These are phyloP conservation scores for Limnephilus auricula DNA, from an alignment of 2,888 invertebrate genomes.

Conservation along the genomic window DNA sequence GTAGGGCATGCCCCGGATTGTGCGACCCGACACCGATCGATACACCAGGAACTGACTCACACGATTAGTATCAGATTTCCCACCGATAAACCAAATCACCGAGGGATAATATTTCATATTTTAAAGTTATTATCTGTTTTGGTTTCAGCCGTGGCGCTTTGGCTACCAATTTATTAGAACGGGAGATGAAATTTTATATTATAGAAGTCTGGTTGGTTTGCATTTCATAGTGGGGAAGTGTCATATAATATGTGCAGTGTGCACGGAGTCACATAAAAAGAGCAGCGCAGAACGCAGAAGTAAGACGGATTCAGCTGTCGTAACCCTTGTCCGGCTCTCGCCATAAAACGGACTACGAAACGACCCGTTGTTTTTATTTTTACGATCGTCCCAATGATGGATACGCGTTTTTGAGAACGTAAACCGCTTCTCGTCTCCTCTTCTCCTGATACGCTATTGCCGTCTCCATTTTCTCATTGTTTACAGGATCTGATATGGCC, in stretches of 20 bases:
- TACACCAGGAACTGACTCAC: slow-evolving; percentile 21
- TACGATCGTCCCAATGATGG: slow-evolving; percentile 66
- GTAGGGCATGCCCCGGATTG: slow-evolving; percentile 51
- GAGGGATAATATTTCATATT: not conserved
- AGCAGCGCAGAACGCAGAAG: slow-evolving; percentile 28
- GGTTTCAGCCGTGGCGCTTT: not conserved
- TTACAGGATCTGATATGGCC: slow-evolving; percentile 63
- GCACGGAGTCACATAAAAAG: not conserved
- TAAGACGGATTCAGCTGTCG: slow-evolving; percentile 64
- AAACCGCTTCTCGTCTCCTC: slow-evolving; percentile 59
- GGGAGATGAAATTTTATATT: not conserved
- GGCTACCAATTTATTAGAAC: not conserved
- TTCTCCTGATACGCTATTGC: slow-evolving; percentile 55
- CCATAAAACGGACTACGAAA: slow-evolving; percentile 65
- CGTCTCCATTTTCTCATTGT: slow-evolving; percentile 62
- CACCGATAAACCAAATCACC: not conserved
- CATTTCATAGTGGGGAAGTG: not conserved
- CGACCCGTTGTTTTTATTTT: slow-evolving; percentile 66
- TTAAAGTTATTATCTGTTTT: not conserved
- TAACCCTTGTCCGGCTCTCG: slow-evolving; percentile 65
- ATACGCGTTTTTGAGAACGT: slow-evolving; percentile 66
- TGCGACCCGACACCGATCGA: slow-evolving; percentile 46
- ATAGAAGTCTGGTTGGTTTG: not conserved
- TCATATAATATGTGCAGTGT: not conserved
- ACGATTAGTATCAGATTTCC: not conserved